A percentile compares a stretch with the other conserved stretches of the same genome.
phyloP scores from a whole-genome alignment of 2,113 vertebrate genomes.

The Lepidothrix coronata region DNA sequence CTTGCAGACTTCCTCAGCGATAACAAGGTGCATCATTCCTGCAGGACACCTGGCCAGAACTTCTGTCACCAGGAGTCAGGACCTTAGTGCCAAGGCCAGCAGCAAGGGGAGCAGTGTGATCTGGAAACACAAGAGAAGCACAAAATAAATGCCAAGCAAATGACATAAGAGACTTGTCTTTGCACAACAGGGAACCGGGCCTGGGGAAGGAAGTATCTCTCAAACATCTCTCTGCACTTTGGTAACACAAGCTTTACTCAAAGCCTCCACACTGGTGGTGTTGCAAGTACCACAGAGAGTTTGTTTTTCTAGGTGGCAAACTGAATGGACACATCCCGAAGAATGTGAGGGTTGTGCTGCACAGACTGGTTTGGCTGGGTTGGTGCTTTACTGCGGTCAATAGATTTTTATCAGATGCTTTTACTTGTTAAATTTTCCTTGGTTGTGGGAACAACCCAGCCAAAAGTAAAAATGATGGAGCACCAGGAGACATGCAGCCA shows the following conservation, averaged over 20 bases:
- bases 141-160: background rate
- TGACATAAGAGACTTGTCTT: background rate
- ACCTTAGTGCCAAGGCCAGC: background rate
- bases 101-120: background rate
- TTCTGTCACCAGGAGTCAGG: background rate
- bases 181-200: background rate
- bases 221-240: background rate
- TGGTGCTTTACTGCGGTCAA: background rate
- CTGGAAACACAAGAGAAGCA: background rate
- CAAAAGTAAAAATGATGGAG: background rate
- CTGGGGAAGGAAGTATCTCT: background rate
- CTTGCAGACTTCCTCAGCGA: background rate
- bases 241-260: background rate
- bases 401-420: constrained; percentile 17
- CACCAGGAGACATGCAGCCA: background rate
- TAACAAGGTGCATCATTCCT: background rate
- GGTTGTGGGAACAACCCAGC: background rate
- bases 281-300: background rate
- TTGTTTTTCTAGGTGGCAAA: background rate
- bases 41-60: background rate
- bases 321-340: background rate
- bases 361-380: background rate
- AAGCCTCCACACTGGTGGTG: background rate
- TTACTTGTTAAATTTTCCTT: background rate
- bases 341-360: background rate